These are phyloP conservation scores for Pampus argenteus DNA, from an alignment of 2,797 vertebrate species.

Conservation along the genomic window DNA sequence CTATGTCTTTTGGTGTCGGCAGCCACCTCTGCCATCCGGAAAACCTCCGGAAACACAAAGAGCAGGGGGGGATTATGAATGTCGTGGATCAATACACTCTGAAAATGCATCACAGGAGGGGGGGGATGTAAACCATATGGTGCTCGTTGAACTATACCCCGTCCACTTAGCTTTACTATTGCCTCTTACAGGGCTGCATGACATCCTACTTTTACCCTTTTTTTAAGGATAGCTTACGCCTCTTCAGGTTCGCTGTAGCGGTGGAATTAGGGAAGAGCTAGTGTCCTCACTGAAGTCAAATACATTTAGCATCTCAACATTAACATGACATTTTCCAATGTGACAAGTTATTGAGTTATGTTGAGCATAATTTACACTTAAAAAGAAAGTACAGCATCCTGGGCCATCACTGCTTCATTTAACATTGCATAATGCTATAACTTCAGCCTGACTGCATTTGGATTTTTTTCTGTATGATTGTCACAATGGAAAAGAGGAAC, in stretches of 20 bases:
- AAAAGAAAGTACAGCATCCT: conserved; percentile 3
- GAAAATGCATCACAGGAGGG: conserved; percentile 44
- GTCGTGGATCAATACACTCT: conserved; percentile 65
- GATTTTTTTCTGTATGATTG: background rate
- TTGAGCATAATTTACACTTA: conserved; percentile 23
- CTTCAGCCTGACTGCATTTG: conserved; percentile 12
- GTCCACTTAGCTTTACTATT: conserved; percentile 59
- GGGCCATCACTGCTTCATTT: conserved; percentile 9
- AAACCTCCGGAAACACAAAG: conserved; percentile 58
- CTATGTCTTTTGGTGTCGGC: conserved; percentile 25
- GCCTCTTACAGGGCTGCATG: conserved; percentile 8
- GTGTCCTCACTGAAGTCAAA: conserved; percentile 20
- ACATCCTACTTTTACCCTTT: background rate
- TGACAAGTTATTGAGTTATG: conserved; percentile 7
- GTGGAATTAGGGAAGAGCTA: background rate
- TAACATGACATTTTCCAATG: conserved; percentile 20
- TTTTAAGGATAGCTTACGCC: background rate
- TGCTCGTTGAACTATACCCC: conserved; percentile 62
- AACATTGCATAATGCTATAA: conserved; percentile 14
- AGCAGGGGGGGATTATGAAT: conserved; percentile 58
- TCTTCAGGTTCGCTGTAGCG: background rate
- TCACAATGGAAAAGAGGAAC: conserved; percentile 18
- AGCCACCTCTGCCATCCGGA: conserved; percentile 38
- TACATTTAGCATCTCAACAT: conserved; percentile 17
- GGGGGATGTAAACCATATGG: conserved; percentile 73